Conservation (phyloP, 2,113 vertebrate species). For the Natator depressus region DNA sequence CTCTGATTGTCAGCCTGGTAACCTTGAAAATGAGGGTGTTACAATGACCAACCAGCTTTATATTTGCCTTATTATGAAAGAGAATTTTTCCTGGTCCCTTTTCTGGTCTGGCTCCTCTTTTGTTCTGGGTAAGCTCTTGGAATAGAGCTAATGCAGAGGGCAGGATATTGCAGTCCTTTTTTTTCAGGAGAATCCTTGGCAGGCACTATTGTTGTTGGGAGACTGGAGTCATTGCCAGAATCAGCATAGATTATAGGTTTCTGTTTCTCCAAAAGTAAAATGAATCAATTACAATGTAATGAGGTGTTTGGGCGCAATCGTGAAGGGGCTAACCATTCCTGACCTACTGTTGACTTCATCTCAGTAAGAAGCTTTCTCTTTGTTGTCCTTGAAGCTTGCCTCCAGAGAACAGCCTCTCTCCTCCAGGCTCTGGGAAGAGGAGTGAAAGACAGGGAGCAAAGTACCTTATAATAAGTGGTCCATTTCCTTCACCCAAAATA, state of each 20-base stretch:
- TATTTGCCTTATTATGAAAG: background rate
- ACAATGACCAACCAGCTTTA: background rate
- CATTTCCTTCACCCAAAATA: background rate
- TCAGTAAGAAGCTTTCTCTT: background rate
- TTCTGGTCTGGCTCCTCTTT: background rate
- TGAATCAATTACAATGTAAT: background rate
- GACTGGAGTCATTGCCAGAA: background rate
- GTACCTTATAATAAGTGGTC: background rate
- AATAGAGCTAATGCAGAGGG: background rate
- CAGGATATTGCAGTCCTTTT: background rate
- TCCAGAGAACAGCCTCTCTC: background rate
- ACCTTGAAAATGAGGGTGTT: background rate
- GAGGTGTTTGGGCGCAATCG: background rate
- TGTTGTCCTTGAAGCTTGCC: background rate
- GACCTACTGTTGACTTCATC: background rate
- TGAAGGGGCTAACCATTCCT: background rate
- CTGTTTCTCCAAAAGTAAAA: background rate
- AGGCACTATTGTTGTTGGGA: background rate
- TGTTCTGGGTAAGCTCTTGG: background rate
- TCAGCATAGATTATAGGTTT: background rate
- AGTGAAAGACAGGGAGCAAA: background rate
- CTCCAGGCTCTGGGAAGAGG: background rate
- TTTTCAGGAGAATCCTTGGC: background rate
- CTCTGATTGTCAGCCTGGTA: background rate
- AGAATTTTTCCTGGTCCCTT: accelerated